Evolutionary conservation across 2,113 vertebrate species (phyloP).

Genomic region (Perognathus longimembris): DNA sequence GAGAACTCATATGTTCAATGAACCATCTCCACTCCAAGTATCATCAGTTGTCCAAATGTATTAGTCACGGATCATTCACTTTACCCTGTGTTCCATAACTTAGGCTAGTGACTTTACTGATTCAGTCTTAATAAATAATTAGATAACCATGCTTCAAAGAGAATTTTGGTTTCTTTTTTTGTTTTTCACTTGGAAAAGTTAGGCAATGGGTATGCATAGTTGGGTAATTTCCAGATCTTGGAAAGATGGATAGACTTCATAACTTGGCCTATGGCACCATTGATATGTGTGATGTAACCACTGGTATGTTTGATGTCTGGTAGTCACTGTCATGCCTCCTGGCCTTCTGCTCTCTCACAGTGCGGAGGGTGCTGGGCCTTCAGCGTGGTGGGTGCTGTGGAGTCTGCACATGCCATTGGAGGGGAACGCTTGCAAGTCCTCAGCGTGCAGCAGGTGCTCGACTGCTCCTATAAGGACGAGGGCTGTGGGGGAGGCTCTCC

Average conservation of each 20-base stretch:
- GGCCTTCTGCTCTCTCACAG: conserved; percentile 79
- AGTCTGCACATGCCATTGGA: conserved; percentile 89
- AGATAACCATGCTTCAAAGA: background rate
- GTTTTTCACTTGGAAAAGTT: background rate
- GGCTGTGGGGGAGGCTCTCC: conserved; percentile 93
- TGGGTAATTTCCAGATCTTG: background rate
- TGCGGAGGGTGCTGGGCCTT: conserved; percentile 98
- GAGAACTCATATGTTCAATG: background rate
- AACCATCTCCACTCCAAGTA: background rate
- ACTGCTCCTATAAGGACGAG: conserved; percentile 90
- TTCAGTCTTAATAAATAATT: background rate
- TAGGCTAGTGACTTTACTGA: background rate
- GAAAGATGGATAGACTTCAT: background rate
- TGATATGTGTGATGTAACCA: background rate
- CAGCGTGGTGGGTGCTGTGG: conserved; percentile 91
- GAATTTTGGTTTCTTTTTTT: background rate
- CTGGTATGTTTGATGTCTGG: too few relatives aligned
- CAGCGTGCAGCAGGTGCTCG: conserved; percentile 95
- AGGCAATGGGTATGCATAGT: background rate
- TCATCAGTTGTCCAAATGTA: background rate
- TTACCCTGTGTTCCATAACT: background rate
- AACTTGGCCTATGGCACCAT: background rate
- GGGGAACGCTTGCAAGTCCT: conserved; percentile 87
- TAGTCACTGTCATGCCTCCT: background rate
- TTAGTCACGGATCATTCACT: background rate